Evolutionary conservation across 2,113 vertebrate genomes (phyloP).

Genomic region (Oreochromis aureus): DNA sequence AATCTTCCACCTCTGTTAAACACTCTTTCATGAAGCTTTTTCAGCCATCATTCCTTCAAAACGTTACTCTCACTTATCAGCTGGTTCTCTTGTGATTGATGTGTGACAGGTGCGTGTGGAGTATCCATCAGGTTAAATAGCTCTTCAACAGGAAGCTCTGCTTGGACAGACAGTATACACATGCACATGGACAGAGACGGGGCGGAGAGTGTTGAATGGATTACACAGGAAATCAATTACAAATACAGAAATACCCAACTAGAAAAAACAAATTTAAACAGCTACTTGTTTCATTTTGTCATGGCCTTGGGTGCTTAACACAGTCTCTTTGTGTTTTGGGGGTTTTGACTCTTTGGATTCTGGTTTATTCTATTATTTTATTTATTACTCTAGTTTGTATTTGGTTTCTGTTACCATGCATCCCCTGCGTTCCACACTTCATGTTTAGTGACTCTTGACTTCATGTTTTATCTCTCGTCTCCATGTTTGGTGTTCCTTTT

Average conservation of each 20-base stretch:
- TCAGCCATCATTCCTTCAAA: neutral
- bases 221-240: neutral
- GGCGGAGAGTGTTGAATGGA: neutral
- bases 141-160: neutral
- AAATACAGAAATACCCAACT: neutral
- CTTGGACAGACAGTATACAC: neutral
- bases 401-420: neutral
- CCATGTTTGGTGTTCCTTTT: neutral
- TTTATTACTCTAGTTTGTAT: neutral
- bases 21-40: neutral
- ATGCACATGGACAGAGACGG: neutral
- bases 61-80: neutral
- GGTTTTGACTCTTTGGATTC: neutral
- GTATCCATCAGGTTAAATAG: neutral
- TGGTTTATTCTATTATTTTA: neutral
- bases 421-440: neutral
- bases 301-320: neutral
- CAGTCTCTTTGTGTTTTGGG: neutral
- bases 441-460: neutral
- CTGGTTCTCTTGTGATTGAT: neutral
- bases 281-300: neutral
- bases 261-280: neutral
- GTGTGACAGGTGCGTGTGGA: neutral
- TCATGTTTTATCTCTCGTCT: neutral
- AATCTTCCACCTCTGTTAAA: constrained; percentile 30